phyloP scores from a whole-genome alignment of 2,888 invertebrate genomes.

The Netelia fuscicornis region DNA sequence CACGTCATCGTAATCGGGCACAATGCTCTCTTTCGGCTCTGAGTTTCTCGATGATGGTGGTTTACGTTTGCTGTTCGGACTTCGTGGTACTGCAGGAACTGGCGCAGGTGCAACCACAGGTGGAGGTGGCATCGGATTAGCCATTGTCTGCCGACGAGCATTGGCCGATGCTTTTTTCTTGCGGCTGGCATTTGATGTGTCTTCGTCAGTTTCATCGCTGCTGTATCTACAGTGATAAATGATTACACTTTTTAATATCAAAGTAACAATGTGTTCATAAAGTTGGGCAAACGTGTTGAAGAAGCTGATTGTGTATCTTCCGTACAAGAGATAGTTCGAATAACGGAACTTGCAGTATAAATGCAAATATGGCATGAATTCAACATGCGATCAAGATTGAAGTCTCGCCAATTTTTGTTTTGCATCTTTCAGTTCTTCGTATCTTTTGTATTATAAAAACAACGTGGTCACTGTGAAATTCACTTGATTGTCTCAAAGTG shows the following conservation, averaged over 20 bases:
- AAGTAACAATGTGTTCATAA: too few species aligned
- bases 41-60: slow-evolving; percentile 70
- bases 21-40: slow-evolving; percentile 73
- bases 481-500: neutral
- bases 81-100: slow-evolving; percentile 69
- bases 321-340: too few species aligned
- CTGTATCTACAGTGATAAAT: slow-evolving; percentile 77
- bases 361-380: too few species aligned
- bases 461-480: too few species aligned
- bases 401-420: too few species aligned
- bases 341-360: too few species aligned
- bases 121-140: slow-evolving; percentile 83
- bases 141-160: slow-evolving; percentile 83
- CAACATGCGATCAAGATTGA: too few species aligned
- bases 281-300: too few species aligned
- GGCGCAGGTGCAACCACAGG: slow-evolving; percentile 66
- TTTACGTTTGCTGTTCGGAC: slow-evolving; percentile 75
- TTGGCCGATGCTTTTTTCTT: slow-evolving; percentile 85
- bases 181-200: slow-evolving; percentile 82
- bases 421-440: too few species aligned
- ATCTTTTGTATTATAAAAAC: too few species aligned
- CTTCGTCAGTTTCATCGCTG: slow-evolving; percentile 86
- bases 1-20: slow-evolving; percentile 70
- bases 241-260: neutral
- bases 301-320: too few species aligned